phyloP scores from a whole-genome alignment of 2,113 vertebrate genomes.

The Lepisosteus oculatus region DNA sequence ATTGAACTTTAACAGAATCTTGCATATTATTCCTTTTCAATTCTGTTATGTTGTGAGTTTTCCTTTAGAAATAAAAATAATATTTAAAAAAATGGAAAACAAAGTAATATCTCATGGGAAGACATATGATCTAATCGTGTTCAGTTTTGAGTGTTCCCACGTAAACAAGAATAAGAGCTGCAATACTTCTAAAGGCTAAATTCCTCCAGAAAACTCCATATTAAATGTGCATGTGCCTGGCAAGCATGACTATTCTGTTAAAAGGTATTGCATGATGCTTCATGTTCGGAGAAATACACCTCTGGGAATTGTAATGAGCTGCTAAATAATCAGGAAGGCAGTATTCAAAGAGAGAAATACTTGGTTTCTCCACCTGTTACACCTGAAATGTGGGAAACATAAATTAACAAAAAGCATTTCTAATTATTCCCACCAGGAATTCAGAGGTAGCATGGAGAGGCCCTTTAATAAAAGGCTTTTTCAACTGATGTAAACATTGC shows the following conservation, averaged over 20 bases:
- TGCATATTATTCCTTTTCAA: too few relatives aligned
- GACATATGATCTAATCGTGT: not conserved
- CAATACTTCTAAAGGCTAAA: not conserved
- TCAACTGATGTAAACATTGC: too few relatives aligned
- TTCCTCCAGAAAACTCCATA: not conserved
- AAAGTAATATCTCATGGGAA: not conserved
- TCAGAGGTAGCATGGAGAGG: too few relatives aligned
- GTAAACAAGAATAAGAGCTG: not conserved
- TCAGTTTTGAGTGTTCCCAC: not conserved
- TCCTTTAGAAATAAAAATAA: not conserved
- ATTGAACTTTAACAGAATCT: not conserved
- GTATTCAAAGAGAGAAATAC: not conserved
- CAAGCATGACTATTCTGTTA: not conserved
- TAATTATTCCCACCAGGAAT: too few relatives aligned
- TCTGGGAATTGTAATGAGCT: conserved; percentile 2
- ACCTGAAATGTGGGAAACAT: not conserved
- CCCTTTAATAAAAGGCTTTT: too few relatives aligned
- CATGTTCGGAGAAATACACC: not conserved
- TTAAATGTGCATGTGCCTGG: conserved; percentile 1
- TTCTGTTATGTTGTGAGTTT: too few relatives aligned
- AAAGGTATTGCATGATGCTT: not conserved
- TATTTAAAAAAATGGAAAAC: not conserved
- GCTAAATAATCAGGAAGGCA: not conserved
- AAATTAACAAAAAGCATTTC: too few relatives aligned
- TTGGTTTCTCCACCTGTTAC: not conserved